Evolutionary conservation across 2,888 invertebrate species (phyloP), one percentile per base, ranked within the genome.

Genomic region (Camponotus fellah): DNA sequence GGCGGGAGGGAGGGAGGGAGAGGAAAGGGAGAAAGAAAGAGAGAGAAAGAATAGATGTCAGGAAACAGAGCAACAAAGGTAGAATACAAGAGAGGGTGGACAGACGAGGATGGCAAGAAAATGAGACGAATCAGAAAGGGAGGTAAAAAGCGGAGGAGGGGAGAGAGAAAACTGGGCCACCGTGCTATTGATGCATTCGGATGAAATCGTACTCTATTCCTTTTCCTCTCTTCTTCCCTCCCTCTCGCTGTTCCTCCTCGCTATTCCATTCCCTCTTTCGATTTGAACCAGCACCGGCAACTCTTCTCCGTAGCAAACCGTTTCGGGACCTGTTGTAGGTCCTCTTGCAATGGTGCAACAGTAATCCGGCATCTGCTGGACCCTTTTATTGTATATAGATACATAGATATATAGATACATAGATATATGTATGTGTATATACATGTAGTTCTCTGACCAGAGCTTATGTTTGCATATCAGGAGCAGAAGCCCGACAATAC

Each of bases 151-250:
- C 69, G 74, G n/a, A 77, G 85, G 32, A 72, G 32, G 12, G 66
- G 80, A 64, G 74, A 77, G 84, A 82, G 85, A 88, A 89, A 92
- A 92, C 90, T 92, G 89, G 91, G 91, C 89, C 91, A 91, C 87
- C 86, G 85, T 88, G 88, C 86, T 92, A 92, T 92, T 92, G 90
- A 92, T 92, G 92, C 90, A 92, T 90, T 92, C 90, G 87, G 87
- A 87, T 74, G 89, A 91, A 89, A 90, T 86, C 86, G 87, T 83
- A 83, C 85, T 87, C 85, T 85, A 86, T 84, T 88, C 90, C 85
- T 87, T 85, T 86, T 89, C 85, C 84, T 80, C 82, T 58, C 83
- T 79, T 85, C 87, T 89, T 85, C 84, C 53, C 53, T 82, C 75
- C 75, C 74, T 86, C 64, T 83, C 83, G 46, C 84, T 83, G 71